These are phyloP conservation scores for Aphaenogaster ashmeadi DNA, from an alignment of 1,140 invertebrate genomes.

Conservation along the genomic window DNA sequence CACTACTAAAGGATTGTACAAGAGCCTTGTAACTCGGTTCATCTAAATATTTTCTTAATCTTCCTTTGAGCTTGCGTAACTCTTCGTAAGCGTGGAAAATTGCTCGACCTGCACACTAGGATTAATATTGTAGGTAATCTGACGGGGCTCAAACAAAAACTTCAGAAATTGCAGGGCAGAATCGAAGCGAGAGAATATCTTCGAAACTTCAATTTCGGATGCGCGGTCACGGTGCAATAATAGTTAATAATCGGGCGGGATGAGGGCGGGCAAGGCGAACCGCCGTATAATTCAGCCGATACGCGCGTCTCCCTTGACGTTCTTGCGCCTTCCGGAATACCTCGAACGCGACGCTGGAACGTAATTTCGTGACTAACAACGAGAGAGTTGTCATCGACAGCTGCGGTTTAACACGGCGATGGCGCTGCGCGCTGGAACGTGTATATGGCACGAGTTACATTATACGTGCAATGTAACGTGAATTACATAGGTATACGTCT, in stretches of 20 bases:
- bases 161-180: conserved; percentile 7
- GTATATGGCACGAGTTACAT: conserved; percentile 60
- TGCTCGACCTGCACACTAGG: background rate
- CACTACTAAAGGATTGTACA: background rate
- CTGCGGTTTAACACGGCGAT: conserved; percentile 56
- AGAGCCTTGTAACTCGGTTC: background rate
- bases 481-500: conserved; percentile 62
- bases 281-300: conserved; percentile 48
- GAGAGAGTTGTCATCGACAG: conserved; percentile 65
- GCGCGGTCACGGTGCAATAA: conserved; percentile 23
- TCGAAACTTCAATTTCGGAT: conserved; percentile 26
- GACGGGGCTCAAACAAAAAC: background rate
- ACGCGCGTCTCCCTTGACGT: conserved; percentile 46
- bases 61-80: background rate
- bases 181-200: background rate
- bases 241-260: conserved; percentile 39
- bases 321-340: conserved; percentile 61
- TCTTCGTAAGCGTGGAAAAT: background rate
- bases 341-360: conserved; percentile 55
- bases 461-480: conserved; percentile 60
- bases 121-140: conserved; percentile 21
- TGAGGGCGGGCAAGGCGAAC: background rate
- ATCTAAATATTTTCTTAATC: conserved; percentile 23
- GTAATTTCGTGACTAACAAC: conserved; percentile 65
- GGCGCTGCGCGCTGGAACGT: conserved; percentile 46